A percentile compares a stretch with the other conserved stretches of the same genome.
Conservation (phyloP, 2,797 vertebrate genomes). For the Trichosurus vulpecula region DNA sequence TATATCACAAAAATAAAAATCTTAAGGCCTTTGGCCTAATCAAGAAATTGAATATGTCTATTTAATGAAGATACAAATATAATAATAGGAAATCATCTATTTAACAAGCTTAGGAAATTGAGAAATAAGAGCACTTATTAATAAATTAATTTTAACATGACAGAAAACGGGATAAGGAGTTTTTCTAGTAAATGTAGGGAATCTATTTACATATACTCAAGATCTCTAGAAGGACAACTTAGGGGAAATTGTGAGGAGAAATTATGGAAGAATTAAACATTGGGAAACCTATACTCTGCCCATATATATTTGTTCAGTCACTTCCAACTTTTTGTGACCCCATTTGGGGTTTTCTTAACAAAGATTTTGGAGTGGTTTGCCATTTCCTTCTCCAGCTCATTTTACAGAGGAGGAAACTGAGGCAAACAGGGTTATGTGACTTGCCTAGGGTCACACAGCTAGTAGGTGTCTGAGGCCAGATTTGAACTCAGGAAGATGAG, state of each 20-base stretch:
- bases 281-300: not conserved
- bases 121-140: not conserved
- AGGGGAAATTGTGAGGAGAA: not conserved
- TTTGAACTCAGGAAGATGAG: not conserved
- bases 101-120: not conserved
- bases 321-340: not conserved
- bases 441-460: not conserved
- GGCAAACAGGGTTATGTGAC: not conserved
- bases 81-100: not conserved
- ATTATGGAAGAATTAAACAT: not conserved
- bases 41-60: not conserved
- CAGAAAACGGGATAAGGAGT: not conserved
- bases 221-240: not conserved
- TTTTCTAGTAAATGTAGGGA: not conserved
- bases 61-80: not conserved
- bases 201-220: not conserved
- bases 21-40: not conserved
- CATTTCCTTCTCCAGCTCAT: not conserved
- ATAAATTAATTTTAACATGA: not conserved
- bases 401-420: constrained; percentile 41
- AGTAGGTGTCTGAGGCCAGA: not conserved
- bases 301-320: not conserved
- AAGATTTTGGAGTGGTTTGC: not conserved
- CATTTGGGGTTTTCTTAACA: not conserved
- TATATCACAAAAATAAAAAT: not conserved